Evolutionary conservation across 2,888 invertebrate species (phyloP).

Genomic region (Dryobotodes eremita): DNA sequence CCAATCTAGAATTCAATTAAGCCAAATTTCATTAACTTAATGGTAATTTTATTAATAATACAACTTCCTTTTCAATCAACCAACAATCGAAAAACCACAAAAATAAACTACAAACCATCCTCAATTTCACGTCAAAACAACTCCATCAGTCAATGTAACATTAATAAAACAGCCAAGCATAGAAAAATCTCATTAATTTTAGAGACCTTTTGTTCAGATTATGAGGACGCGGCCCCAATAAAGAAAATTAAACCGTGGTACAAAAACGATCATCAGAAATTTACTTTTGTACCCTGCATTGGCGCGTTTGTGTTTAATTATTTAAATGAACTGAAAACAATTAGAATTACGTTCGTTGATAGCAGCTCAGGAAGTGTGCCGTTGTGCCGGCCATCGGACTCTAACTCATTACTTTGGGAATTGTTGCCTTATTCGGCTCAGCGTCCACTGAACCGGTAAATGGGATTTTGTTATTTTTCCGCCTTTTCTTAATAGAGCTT

Average conservation of each 20-base stretch:
- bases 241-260: conserved; percentile 69
- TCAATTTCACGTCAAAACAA: conserved; percentile 33
- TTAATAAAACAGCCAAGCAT: conserved; percentile 72
- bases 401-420: conserved; percentile 52
- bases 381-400: conserved; percentile 36
- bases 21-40: neutral
- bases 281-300: conserved; percentile 49
- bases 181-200: conserved; percentile 74
- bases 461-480: conserved; percentile 22
- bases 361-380: conserved; percentile 33
- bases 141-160: conserved; percentile 49
- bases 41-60: conserved; percentile 30
- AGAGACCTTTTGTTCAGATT: conserved; percentile 61
- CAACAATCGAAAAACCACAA: conserved; percentile 10
- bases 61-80: conserved; percentile 8
- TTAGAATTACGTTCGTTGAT: conserved; percentile 54
- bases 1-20: neutral
- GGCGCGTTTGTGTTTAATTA: conserved; percentile 59
- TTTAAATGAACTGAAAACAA: conserved; percentile 66
- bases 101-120: conserved; percentile 19
- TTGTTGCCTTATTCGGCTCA: conserved; percentile 43
- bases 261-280: conserved; percentile 52
- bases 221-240: conserved; percentile 59
- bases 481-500: conserved; percentile 8
- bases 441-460: conserved; percentile 28